These are phyloP conservation scores for Arothron firmamentum DNA, from an alignment of 2,113 vertebrate species.

Conservation along the genomic window DNA sequence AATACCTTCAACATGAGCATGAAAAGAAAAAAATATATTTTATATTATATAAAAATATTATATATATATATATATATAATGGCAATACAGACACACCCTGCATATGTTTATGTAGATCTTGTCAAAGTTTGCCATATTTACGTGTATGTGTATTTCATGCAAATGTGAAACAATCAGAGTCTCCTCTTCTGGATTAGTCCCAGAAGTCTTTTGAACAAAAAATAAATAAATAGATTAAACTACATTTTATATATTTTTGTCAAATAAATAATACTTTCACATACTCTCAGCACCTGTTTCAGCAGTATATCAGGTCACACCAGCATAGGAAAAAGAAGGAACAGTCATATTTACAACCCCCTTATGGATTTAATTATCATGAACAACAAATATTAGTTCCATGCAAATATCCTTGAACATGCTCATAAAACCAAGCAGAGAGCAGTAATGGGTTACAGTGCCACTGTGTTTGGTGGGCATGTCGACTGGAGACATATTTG, in stretches of 20 bases:
- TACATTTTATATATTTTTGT: not conserved
- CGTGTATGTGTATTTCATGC: no score
- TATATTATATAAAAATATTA: no score
- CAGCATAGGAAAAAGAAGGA: not conserved
- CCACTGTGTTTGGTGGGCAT: conserved; percentile 29
- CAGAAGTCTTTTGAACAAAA: not conserved
- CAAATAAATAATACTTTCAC: not conserved
- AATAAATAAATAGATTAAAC: not conserved
- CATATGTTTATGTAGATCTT: no score
- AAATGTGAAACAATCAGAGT: no score
- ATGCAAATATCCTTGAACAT: conserved; percentile 2
- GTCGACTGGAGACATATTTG: conserved; percentile 36
- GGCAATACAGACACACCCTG: no score
- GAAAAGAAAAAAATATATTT: no score
- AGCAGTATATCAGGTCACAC: conserved; percentile 4
- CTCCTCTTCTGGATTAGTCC: not conserved
- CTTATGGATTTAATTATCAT: conserved; percentile 12
- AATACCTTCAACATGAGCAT: no score
- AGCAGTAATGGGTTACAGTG: conserved; percentile 20
- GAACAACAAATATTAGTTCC: conserved; percentile 3
- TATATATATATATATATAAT: no score
- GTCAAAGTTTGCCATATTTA: no score
- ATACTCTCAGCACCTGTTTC: not conserved
- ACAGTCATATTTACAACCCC: conserved; percentile 10
- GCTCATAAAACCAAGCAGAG: conserved; percentile 17